Conservation (phyloP, 2,113 vertebrate genomes). For the Lichenostomus cassidix region DNA sequence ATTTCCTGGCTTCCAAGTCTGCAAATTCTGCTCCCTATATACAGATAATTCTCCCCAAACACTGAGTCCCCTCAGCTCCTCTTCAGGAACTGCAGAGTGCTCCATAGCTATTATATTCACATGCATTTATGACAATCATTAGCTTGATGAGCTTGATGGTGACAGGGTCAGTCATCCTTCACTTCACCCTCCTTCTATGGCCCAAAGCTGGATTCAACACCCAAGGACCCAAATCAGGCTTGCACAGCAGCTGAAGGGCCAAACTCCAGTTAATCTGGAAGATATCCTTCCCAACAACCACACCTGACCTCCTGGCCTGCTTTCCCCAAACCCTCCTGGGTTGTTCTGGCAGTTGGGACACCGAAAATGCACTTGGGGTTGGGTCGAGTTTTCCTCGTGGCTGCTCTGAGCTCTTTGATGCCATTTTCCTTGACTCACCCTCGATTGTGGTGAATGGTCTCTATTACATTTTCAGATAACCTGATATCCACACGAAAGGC, state of each 20-base stretch:
- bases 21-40: background rate
- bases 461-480: constrained; percentile 64
- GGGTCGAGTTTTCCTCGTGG: constrained; percentile 58
- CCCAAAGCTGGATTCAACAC: constrained; percentile 45
- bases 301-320: constrained; percentile 60
- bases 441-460: constrained; percentile 40
- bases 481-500: constrained; percentile 49
- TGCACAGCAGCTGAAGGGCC: constrained; percentile 48
- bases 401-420: constrained; percentile 46
- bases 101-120: background rate
- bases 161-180: constrained; percentile 35
- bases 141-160: constrained; percentile 24
- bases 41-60: background rate
- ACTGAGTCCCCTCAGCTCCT: background rate
- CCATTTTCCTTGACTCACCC: constrained; percentile 65
- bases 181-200: constrained; percentile 38
- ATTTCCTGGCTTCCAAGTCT: background rate
- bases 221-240: background rate
- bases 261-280: constrained; percentile 48
- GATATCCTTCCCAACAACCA: constrained; percentile 19
- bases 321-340: background rate
- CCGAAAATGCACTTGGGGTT: background rate
- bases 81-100: background rate
- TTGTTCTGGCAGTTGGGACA: constrained; percentile 53
- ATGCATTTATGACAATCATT: background rate